These are phyloP conservation scores for Sardina pilchardus DNA, from an alignment of 2,113 vertebrate genomes.

Conservation along the genomic window DNA sequence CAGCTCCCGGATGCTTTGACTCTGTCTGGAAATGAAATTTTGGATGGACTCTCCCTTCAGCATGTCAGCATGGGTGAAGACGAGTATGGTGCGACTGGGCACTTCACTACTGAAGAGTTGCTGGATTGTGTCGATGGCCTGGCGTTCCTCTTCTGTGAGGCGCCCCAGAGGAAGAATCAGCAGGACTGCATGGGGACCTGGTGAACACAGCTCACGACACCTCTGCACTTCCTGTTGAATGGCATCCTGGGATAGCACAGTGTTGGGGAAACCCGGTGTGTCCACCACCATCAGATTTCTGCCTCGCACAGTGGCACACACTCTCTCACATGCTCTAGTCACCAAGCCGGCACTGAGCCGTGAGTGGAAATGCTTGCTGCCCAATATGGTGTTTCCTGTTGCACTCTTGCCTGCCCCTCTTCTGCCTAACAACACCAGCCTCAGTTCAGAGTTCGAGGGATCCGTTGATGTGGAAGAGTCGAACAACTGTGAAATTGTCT, in stretches of 20 bases:
- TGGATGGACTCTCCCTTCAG: background rate
- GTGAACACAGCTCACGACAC: background rate
- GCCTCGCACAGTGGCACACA: background rate
- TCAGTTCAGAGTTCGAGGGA: too few species aligned
- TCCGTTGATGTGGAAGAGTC: too few species aligned
- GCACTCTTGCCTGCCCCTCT: too few species aligned
- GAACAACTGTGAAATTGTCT: too few species aligned
- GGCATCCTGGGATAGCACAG: background rate
- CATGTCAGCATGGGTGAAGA: background rate
- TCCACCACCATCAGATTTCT: background rate
- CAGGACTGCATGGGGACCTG: background rate
- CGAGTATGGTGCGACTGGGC: background rate
- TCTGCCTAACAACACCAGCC: too few species aligned
- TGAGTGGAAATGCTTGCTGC: background rate
- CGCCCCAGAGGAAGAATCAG: background rate
- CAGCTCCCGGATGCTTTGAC: background rate
- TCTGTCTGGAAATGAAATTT: background rate
- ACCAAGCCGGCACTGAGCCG: background rate
- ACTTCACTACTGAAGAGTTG: background rate
- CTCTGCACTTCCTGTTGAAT: background rate
- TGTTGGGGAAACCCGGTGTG: background rate
- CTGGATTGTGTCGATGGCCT: background rate
- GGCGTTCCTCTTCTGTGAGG: background rate
- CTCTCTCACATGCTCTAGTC: background rate
- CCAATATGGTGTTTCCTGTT: background rate